Conservation (phyloP, 2,888 invertebrate species). For the Drosophila quinaria region DNA sequence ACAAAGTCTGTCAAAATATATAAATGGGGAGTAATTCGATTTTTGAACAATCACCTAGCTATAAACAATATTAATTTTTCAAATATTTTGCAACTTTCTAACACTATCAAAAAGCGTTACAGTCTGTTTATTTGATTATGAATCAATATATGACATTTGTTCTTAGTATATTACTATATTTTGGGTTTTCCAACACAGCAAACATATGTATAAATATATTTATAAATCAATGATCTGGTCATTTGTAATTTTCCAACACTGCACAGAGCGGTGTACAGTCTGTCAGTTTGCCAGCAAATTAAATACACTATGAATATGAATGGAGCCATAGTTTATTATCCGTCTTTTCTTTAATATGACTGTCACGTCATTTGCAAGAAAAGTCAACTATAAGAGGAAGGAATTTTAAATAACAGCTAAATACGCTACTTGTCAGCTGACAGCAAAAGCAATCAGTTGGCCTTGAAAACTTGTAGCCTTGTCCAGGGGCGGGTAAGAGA, state of each 20-base stretch:
- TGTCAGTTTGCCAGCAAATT: background rate
- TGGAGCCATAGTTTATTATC: background rate
- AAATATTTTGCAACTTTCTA: too few species aligned
- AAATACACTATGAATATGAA: background rate
- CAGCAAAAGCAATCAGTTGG: conserved; percentile 43
- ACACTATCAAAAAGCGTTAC: too few species aligned
- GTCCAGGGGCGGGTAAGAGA: background rate
- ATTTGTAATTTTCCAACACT: background rate
- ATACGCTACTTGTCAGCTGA: conserved; percentile 20
- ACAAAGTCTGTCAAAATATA: too few species aligned
- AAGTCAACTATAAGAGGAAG: conserved; percentile 23
- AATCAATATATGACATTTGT: too few species aligned
- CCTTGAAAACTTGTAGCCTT: conserved; percentile 74
- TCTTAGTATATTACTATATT: too few species aligned
- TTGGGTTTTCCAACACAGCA: too few species aligned
- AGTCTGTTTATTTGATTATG: too few species aligned
- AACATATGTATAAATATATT: too few species aligned
- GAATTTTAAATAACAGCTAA: conserved; percentile 45
- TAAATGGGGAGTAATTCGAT: too few species aligned
- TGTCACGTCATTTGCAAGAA: conserved; percentile 59
- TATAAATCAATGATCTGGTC: background rate
- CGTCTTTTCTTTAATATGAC: conserved; percentile 36
- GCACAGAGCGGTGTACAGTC: background rate
- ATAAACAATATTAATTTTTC: too few species aligned
- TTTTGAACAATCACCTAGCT: too few species aligned